These are phyloP conservation scores for Tragelaphus scriptus DNA, from an alignment of 2,113 vertebrate species.

Conservation along the genomic window DNA sequence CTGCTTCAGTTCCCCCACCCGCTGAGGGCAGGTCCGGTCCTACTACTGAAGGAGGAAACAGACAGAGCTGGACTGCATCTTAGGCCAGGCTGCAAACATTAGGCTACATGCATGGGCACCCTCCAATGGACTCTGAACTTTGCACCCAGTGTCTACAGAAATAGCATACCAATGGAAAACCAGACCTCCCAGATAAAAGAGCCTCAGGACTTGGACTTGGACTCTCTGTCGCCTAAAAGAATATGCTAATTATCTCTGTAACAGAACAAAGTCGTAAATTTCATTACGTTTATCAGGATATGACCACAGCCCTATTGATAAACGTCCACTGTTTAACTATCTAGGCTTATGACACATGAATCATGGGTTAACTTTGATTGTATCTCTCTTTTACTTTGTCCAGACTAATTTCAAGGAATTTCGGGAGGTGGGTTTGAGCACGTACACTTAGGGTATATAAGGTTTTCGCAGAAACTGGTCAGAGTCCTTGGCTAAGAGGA, in stretches of 20 bases:
- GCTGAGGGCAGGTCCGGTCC: neutral
- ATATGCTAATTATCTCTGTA: neutral
- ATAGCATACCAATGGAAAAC: neutral
- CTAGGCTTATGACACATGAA: neutral
- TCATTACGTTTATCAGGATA: neutral
- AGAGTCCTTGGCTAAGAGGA: neutral
- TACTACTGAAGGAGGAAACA: neutral
- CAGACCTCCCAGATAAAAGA: neutral
- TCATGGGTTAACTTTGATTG: neutral
- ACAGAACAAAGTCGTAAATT: neutral
- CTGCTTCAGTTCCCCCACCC: neutral
- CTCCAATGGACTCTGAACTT: neutral
- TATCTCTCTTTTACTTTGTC: neutral
- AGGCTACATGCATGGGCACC: neutral
- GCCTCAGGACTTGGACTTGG: neutral
- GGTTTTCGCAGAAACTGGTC: neutral
- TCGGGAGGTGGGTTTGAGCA: neutral
- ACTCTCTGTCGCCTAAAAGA: neutral
- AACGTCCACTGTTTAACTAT: neutral
- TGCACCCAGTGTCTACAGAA: neutral
- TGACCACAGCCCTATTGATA: neutral
- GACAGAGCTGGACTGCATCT: neutral
- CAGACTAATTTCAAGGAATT: neutral
- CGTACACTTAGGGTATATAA: neutral
- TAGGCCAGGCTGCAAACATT: neutral